phyloP scores from a whole-genome alignment of 2,797 vertebrate genomes.

The Helostoma temminkii region DNA sequence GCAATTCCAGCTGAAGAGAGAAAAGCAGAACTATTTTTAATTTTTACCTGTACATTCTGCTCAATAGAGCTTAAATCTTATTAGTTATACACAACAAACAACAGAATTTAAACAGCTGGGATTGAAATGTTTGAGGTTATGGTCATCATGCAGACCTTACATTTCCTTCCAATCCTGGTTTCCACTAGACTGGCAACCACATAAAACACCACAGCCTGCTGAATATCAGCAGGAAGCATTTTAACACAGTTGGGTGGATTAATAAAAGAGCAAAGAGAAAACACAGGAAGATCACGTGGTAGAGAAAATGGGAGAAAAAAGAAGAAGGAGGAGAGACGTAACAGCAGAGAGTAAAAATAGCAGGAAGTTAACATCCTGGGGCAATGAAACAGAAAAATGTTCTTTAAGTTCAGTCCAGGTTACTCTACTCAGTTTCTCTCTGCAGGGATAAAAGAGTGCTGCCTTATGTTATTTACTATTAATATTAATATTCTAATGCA shows the following conservation, averaged over 20 bases:
- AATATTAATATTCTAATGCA: neutral
- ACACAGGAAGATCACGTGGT: neutral
- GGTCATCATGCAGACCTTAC: neutral
- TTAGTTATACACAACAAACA: neutral
- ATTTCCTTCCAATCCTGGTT: neutral
- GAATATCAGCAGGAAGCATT: neutral
- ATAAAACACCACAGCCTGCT: neutral
- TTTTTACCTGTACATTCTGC: neutral
- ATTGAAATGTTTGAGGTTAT: neutral
- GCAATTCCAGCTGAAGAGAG: too few relatives aligned
- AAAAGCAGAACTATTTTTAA: too few relatives aligned
- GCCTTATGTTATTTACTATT: neutral
- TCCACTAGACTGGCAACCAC: neutral
- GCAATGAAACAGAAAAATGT: constrained; percentile 8
- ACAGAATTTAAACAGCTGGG: fast-evolving
- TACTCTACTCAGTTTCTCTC: neutral
- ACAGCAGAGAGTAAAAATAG: constrained; percentile 2
- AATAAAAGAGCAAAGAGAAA: constrained; percentile 4
- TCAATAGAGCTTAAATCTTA: neutral
- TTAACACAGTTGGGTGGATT: neutral
- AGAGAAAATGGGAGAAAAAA: neutral
- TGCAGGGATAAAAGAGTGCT: neutral
- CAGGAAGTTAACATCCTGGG: constrained; percentile 11
- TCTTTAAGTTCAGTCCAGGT: constrained; percentile 13
- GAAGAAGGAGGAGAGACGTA: constrained; percentile 3